A percentile compares a stretch with the other conserved stretches of the same genome.
Evolutionary conservation across 2,797 vertebrate species (phyloP).

Genomic region (Manis crassicaudata): DNA sequence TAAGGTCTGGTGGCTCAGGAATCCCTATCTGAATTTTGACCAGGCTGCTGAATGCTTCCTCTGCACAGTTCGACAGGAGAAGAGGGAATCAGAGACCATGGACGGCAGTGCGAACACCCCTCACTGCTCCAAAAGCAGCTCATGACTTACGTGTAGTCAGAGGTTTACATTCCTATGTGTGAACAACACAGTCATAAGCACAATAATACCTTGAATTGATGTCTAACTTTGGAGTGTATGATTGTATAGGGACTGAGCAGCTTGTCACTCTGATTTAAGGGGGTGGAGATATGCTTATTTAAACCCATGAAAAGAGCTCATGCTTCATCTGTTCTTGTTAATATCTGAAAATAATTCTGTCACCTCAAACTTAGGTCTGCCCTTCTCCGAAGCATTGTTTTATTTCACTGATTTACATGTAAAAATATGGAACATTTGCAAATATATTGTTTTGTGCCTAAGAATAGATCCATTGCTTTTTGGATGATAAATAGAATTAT

Average conservation of each 20-base stretch:
- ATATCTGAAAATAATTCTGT: constrained; percentile 26
- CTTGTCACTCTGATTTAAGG: constrained; percentile 11
- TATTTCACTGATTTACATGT: constrained; percentile 38
- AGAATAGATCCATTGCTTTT: constrained; percentile 36
- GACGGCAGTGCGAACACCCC: fast-evolving
- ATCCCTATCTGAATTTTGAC: background rate
- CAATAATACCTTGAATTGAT: background rate
- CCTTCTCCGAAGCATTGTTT: constrained; percentile 35
- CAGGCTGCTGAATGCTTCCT: background rate
- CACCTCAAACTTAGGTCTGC: background rate
- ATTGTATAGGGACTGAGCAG: background rate
- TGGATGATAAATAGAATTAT: constrained; percentile 37
- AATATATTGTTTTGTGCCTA: constrained; percentile 39
- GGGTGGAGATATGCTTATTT: background rate
- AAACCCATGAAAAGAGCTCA: constrained; percentile 11
- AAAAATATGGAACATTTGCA: constrained; percentile 7
- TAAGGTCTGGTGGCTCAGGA: background rate
- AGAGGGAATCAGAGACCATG: background rate
- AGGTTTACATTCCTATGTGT: background rate
- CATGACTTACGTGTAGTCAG: background rate
- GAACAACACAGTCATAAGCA: background rate
- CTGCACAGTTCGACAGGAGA: background rate
- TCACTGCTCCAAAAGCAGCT: background rate
- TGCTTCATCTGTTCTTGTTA: constrained; percentile 9
- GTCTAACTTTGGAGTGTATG: background rate